These are phyloP conservation scores for Eupeodes luniger DNA, from an alignment of 2,888 invertebrate genomes.

Conservation along the genomic window DNA sequence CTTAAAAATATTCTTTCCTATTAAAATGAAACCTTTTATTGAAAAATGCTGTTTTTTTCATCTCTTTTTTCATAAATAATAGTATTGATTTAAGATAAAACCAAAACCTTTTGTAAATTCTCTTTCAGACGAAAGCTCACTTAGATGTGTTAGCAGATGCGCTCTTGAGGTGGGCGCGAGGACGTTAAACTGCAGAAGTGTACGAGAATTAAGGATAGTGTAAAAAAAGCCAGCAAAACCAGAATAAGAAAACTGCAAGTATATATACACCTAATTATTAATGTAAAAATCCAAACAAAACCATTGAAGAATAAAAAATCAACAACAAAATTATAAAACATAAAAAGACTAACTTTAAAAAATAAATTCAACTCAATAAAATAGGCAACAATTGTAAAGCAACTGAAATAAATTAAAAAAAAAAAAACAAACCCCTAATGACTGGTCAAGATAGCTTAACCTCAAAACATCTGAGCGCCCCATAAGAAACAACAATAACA, in stretches of 20 bases:
- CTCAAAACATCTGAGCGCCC: slow-evolving; percentile 52
- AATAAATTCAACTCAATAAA: slow-evolving; percentile 37
- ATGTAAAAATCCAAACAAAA: slow-evolving; percentile 57
- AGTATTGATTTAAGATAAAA: too few relatives aligned
- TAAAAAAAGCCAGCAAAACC: slow-evolving; percentile 70
- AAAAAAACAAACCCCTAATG: slow-evolving; percentile 22
- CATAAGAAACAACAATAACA: slow-evolving; percentile 30
- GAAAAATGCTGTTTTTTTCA: too few relatives aligned
- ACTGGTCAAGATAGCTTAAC: slow-evolving; percentile 60
- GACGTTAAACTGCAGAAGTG: slow-evolving; percentile 87
- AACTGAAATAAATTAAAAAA: slow-evolving; percentile 8
- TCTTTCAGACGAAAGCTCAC: slow-evolving; percentile 96
- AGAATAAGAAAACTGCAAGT: slow-evolving; percentile 71
- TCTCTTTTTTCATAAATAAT: too few relatives aligned
- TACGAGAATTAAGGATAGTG: slow-evolving; percentile 66
- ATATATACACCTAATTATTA: slow-evolving; percentile 72
- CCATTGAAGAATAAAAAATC: slow-evolving; percentile 27
- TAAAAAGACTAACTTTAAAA: slow-evolving; percentile 33
- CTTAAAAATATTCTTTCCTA: too few relatives aligned
- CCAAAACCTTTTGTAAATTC: background rate
- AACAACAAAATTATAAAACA: slow-evolving; percentile 47
- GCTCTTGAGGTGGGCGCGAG: slow-evolving; percentile 96
- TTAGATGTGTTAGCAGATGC: slow-evolving; percentile 97
- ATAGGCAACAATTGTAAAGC: slow-evolving; percentile 62
- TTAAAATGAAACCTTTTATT: too few relatives aligned